Percentiles rank a stretch among this genome's conserved stretches.
These are phyloP conservation scores for Aplysia californica DNA, from an alignment of 1,140 invertebrate genomes.

Conservation along the genomic window DNA sequence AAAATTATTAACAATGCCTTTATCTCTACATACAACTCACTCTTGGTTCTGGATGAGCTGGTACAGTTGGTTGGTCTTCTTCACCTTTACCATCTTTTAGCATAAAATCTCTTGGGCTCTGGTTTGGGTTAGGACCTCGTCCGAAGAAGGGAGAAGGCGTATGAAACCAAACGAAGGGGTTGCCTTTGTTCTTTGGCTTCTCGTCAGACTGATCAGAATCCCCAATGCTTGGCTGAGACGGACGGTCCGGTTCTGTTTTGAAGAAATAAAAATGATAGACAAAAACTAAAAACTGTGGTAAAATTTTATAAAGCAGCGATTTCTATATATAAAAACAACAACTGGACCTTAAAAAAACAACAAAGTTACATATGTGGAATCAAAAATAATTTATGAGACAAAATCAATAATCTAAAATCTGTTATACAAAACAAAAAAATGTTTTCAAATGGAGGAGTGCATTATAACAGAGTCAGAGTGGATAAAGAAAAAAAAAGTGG, in stretches of 20 bases:
- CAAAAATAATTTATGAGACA: no score
- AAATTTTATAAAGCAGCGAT: background rate
- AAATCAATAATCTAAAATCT: no score
- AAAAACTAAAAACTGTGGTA: background rate
- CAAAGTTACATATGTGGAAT: background rate
- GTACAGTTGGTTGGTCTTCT: no score
- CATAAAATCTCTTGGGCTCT: slow-evolving; percentile 26
- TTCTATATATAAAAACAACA: background rate
- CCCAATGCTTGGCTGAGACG: background rate
- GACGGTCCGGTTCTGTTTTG: background rate
- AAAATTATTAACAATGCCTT: no score
- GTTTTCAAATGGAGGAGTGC: no score
- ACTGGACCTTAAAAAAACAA: background rate
- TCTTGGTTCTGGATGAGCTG: no score
- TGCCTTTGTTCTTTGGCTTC: background rate
- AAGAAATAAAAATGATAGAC: background rate
- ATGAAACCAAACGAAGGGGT: background rate
- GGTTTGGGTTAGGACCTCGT: background rate
- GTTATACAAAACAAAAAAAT: no score
- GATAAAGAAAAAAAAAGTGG: no score
- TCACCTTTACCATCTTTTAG: slow-evolving; percentile 10
- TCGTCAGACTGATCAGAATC: background rate
- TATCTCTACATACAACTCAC: no score
- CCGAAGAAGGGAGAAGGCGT: background rate
- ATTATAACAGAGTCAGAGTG: no score